Base-by-base conservation (phyloP, 92 coral and sea anemone genomes). In the Phenganax subtilis region DNA sequence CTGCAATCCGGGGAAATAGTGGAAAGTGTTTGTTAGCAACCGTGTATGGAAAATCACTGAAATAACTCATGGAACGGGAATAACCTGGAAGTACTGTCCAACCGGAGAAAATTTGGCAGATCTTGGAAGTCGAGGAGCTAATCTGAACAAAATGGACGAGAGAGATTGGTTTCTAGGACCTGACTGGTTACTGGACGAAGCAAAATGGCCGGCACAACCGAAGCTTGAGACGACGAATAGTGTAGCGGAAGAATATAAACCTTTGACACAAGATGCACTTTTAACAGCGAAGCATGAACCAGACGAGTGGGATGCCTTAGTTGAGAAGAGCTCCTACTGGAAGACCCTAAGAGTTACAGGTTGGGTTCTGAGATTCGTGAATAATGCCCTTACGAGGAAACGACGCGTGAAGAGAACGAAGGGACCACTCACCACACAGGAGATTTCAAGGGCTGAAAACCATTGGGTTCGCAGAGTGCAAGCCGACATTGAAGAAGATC, bases 81-180 rank as follows among this genome's bases (percentile, higher is more conserved):
- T 81, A 25, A 54, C 10, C 51, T 88, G 94, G 88, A 88, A 71
- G 81, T 67, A 90, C 71, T 90, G 93, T 72, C 90, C 89, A 17
- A 88, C 89, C 12, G 81, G 84, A 16, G 75, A 47, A 76, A 90
- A 90, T 71, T 76, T 90, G 53, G 90, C 89, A 53, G 89, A 90
- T 53, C 75, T 88, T 10, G 91, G 89, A 71, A 90, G 93, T 62
- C 61, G 87, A 61, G 88, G 89, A n/a, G 93, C 91, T 10, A 10
- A 3, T 29, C 76, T 84, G 6, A 55, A 57, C 72, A 87, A 84
- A 83, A 87, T 67, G 83, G 70, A 62, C 64, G 51, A 80, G 53
- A 54, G 74, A 16, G 64, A 55, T 20, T 84, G 85, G 85, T 80
- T 78, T 11, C 54, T 57, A 57, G 88, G 85, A 62, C 88, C 88